Percentiles rank a stretch among this genome's conserved stretches.
These are phyloP conservation scores for Fopius arisanus DNA, from an alignment of 1,140 invertebrate genomes.

Conservation along the genomic window DNA sequence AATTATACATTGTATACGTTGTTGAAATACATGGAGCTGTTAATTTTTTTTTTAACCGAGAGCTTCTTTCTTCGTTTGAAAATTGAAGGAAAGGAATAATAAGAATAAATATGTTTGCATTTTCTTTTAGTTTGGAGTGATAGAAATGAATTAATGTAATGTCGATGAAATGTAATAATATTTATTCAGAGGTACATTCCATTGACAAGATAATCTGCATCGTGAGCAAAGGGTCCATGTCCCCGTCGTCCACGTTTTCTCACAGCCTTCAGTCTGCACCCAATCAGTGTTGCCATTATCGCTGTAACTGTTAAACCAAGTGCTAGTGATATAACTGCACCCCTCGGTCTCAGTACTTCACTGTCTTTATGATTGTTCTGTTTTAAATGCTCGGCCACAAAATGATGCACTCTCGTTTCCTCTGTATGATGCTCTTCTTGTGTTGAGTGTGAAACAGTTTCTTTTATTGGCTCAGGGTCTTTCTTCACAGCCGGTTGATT, in stretches of 20 bases:
- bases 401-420: conserved; percentile 45
- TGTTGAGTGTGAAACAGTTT: conserved; percentile 38
- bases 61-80: not conserved
- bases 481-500: conserved; percentile 25
- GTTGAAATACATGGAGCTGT: conserved; percentile 28
- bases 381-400: conserved; percentile 47
- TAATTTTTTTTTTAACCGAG: conserved; percentile 21
- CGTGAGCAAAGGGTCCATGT: conserved; percentile 87
- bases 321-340: conserved; percentile 85
- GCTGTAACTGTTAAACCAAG: conserved; percentile 67
- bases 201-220: conserved; percentile 96
- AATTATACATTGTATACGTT: conserved; percentile 34
- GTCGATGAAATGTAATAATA: not conserved
- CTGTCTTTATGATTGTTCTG: conserved; percentile 65
- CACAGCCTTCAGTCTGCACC: conserved; percentile 81
- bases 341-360: conserved; percentile 74
- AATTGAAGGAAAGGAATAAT: not conserved
- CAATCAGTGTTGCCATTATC: conserved; percentile 80
- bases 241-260: conserved; percentile 78
- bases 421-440: conserved; percentile 45
- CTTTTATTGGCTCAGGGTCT: conserved; percentile 25
- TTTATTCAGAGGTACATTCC: conserved; percentile 91
- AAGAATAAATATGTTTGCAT: no score
- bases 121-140: no score
- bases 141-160: not conserved